These are phyloP conservation scores for Epinephelus malabaricus DNA, from an alignment of 2,797 vertebrate species.

Conservation along the genomic window DNA sequence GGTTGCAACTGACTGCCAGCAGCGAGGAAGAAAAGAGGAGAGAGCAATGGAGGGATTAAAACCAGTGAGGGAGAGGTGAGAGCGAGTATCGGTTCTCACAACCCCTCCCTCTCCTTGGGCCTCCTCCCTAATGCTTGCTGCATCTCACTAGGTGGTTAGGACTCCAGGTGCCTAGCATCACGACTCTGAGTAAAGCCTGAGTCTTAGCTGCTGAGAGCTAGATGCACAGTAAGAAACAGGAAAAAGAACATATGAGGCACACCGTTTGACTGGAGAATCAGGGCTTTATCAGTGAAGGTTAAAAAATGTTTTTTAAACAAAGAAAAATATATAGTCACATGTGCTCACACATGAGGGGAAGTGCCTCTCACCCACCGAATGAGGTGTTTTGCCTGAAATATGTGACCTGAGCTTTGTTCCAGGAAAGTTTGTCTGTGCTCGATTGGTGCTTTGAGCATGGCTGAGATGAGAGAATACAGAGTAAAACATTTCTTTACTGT, in stretches of 20 bases:
- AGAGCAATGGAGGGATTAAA: conserved; percentile 55
- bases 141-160: conserved; percentile 13
- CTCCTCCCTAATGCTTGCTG: conserved; percentile 10
- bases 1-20: conserved; percentile 38
- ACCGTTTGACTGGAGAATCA: not conserved
- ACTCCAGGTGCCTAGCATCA: conserved; percentile 23
- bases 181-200: conserved; percentile 3
- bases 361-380: not conserved
- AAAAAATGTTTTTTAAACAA: not conserved
- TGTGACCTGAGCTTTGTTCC: conserved; percentile 29
- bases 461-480: conserved; percentile 12
- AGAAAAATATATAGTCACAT: not conserved
- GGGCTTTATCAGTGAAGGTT: not conserved
- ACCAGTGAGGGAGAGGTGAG: conserved; percentile 41
- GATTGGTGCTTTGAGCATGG: conserved; percentile 25
- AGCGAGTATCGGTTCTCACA: conserved; percentile 53
- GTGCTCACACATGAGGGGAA: not conserved
- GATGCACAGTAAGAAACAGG: not conserved
- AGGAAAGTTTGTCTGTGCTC: conserved; percentile 34
- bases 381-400: conserved; percentile 23
- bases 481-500: conserved; percentile 19
- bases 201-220: not conserved
- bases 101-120: conserved; percentile 32
- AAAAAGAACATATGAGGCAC: not conserved
- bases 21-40: conserved; percentile 31